Percentiles rank a stretch among this genome's conserved stretches.
Evolutionary conservation across 2,797 vertebrate genomes (phyloP).

Genomic region (Chrosomus eos): DNA sequence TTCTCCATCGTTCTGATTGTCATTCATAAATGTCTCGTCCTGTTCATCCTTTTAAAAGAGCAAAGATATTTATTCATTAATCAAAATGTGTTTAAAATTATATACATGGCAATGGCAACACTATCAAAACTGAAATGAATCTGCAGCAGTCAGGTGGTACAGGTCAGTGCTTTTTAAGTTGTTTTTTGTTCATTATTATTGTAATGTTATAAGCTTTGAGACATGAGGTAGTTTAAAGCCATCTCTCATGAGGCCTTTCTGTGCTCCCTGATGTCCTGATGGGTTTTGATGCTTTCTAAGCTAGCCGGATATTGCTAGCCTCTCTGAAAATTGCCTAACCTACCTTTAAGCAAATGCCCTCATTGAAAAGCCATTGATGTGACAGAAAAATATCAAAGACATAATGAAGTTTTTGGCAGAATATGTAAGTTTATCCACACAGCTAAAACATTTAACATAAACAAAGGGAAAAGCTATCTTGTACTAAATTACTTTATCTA

Average conservation of each 20-base stretch:
- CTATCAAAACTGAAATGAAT: no score
- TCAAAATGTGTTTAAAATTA: neutral
- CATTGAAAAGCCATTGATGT: neutral
- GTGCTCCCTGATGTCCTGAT: no score
- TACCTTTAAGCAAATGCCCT: neutral
- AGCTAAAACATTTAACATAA: neutral
- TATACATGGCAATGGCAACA: no score
- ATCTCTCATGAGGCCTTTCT: no score
- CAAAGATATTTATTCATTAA: neutral
- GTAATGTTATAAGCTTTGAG: no score
- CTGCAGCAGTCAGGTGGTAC: no score
- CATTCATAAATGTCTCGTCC: constrained; percentile 14
- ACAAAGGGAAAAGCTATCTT: neutral
- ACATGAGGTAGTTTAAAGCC: no score
- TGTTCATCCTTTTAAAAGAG: constrained; percentile 51
- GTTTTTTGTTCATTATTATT: no score
- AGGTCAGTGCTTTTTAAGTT: no score
- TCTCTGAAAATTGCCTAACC: no score
- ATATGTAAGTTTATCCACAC: neutral
- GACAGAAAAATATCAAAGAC: neutral
- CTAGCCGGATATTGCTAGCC: no score
- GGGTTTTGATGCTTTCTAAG: no score
- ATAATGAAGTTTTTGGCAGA: neutral
- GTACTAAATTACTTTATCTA: neutral
- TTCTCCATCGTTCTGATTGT: constrained; percentile 22